Percentiles rank a stretch among this genome's conserved stretches.
phyloP scores from a whole-genome alignment of 2,113 vertebrate species.

The Thinocorus orbignyianus region DNA sequence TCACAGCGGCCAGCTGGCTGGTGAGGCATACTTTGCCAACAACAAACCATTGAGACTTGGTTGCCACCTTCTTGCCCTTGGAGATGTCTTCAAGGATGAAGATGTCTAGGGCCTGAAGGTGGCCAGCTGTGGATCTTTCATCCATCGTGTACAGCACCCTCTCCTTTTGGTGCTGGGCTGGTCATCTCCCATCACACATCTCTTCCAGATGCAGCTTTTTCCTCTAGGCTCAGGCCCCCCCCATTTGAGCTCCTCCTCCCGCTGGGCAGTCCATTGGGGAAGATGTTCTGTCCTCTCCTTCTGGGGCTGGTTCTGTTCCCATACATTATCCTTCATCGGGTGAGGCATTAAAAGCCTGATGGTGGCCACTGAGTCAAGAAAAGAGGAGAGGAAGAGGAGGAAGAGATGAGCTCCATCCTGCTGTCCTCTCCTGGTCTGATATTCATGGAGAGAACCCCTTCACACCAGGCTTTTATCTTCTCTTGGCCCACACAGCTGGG shows the following conservation, averaged over 20 bases:
- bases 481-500: not conserved
- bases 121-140: not conserved
- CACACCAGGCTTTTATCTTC: not conserved
- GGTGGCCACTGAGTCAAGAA: not conserved
- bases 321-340: accelerated
- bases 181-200: not conserved
- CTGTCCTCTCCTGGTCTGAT: not conserved
- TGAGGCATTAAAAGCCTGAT: too few relatives aligned
- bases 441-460: too few relatives aligned
- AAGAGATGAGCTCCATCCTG: not conserved
- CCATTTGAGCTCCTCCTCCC: not conserved
- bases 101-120: not conserved
- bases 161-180: not conserved
- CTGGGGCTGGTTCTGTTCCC: not conserved
- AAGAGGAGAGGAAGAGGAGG: not conserved
- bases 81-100: not conserved
- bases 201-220: not conserved
- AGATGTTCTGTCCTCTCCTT: not conserved
- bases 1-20: accelerated
- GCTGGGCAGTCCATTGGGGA: not conserved
- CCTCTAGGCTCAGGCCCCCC: not conserved
- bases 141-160: not conserved
- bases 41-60: too few relatives aligned
- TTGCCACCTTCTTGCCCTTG: not conserved
- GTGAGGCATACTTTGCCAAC: too few relatives aligned